Conservation (phyloP, 2,888 invertebrate genomes). For the Rapana venosa region DNA sequence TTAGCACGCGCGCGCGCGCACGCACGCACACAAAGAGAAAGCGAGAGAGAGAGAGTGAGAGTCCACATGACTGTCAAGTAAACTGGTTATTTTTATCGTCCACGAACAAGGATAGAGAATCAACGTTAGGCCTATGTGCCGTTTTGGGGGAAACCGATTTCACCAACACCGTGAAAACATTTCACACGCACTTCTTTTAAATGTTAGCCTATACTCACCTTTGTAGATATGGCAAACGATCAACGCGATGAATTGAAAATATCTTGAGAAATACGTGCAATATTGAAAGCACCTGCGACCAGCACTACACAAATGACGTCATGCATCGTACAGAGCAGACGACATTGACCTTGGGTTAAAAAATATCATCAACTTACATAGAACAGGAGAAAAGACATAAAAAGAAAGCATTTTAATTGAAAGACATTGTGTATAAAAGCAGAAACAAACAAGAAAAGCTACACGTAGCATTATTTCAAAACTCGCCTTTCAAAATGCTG, state of each 20-base stretch:
- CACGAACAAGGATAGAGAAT: neutral
- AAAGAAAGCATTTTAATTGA: too few relatives aligned
- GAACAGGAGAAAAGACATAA: too few relatives aligned
- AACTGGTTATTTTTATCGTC: neutral
- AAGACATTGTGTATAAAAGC: too few relatives aligned
- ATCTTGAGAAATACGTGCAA: neutral
- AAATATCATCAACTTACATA: too few relatives aligned
- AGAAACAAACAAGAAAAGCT: too few relatives aligned
- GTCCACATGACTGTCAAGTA: neutral
- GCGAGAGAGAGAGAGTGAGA: too few relatives aligned
- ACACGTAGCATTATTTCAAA: too few relatives aligned
- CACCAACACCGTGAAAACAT: neutral
- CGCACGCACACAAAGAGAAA: too few relatives aligned
- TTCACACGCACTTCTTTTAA: neutral
- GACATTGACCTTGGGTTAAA: conserved; percentile 14
- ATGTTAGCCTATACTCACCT: neutral
- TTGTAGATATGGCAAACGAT: neutral
- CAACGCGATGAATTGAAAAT: neutral
- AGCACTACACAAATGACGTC: conserved; percentile 1
- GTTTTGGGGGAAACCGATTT: neutral
- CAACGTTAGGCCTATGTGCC: neutral
- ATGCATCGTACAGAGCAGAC: conserved; percentile 1
- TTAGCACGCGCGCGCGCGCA: too few relatives aligned
- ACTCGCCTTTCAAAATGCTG: too few relatives aligned
- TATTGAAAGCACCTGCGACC: conserved; percentile 5